Evolutionary conservation across 2,888 invertebrate genomes (phyloP).

Genomic region (Rhagonycha fulva): DNA sequence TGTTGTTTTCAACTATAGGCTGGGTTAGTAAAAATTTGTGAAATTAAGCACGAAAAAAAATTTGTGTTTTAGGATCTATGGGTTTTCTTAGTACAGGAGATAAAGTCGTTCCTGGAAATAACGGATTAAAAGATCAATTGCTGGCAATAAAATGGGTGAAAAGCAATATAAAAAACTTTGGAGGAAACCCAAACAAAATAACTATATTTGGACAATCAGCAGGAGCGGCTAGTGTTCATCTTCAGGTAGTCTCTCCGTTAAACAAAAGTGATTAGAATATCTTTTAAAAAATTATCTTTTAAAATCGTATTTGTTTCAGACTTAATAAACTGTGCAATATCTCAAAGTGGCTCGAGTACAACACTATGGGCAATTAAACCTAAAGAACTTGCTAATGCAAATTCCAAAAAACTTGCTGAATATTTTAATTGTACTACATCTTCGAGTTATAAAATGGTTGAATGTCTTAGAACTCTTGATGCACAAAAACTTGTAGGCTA

Average conservation of each 20-base stretch:
- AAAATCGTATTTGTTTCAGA: slow-evolving; percentile 1
- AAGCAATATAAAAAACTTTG: slow-evolving; percentile 1
- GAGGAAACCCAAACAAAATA: background rate
- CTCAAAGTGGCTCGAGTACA: slow-evolving; percentile 74
- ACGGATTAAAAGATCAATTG: slow-evolving; percentile 4
- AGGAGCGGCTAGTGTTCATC: background rate
- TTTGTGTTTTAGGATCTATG: too few relatives aligned
- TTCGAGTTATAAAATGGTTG: slow-evolving; percentile 57
- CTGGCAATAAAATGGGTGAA: slow-evolving; percentile 4
- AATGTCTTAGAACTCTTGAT: slow-evolving; percentile 65
- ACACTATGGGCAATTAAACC: slow-evolving; percentile 50
- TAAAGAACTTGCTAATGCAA: slow-evolving; percentile 61
- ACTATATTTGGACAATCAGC: background rate
- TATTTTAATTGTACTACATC: slow-evolving; percentile 65
- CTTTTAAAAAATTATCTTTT: background rate
- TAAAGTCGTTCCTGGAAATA: slow-evolving; percentile 6
- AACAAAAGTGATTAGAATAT: too few relatives aligned
- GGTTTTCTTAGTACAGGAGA: slow-evolving; percentile 4
- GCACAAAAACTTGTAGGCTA: slow-evolving; percentile 68
- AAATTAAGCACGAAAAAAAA: too few relatives aligned
- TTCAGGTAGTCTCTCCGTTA: background rate
- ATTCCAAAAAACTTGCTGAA: slow-evolving; percentile 65
- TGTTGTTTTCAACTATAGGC: slow-evolving; percentile 71
- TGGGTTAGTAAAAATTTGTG: slow-evolving; percentile 54
- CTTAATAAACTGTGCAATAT: slow-evolving; percentile 62